Conservation (phyloP, 2,113 vertebrate genomes). For the Eulemur macaco region DNA sequence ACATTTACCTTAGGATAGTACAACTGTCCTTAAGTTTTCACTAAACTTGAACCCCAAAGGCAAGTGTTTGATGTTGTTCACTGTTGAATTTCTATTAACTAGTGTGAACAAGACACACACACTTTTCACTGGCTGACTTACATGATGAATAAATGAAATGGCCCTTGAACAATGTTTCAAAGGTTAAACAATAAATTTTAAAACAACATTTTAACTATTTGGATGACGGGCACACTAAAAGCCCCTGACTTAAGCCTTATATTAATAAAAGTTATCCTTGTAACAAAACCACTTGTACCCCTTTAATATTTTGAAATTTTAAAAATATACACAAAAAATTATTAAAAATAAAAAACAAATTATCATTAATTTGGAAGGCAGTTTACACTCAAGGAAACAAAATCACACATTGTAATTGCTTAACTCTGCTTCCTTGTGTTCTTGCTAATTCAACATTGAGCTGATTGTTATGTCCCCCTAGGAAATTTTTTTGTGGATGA, state of each 20-base stretch:
- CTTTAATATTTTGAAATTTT: too few relatives aligned
- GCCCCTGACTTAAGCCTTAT: too few relatives aligned
- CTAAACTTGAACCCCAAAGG: too few relatives aligned
- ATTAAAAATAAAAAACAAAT: slow-evolving; percentile 48
- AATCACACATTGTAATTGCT: slow-evolving; percentile 17
- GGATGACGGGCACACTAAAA: too few relatives aligned
- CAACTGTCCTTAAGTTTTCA: background rate
- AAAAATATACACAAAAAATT: slow-evolving; percentile 22
- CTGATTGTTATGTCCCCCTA: background rate
- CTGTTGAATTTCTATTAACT: background rate
- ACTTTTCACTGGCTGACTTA: background rate
- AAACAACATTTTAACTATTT: too few relatives aligned
- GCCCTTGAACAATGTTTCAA: background rate
- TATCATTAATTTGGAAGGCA: slow-evolving; percentile 44
- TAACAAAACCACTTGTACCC: too few relatives aligned
- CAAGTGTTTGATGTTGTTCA: background rate
- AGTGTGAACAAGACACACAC: too few relatives aligned
- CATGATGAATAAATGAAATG: background rate
- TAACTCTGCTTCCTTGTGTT: background rate
- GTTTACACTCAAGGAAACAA: slow-evolving; percentile 23
- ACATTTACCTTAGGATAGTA: background rate
- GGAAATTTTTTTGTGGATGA: slow-evolving; percentile 83
- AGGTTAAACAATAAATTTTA: background rate
- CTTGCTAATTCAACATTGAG: slow-evolving; percentile 42
- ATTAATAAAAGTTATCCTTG: too few relatives aligned